Evolutionary conservation across 1,140 invertebrate genomes (phyloP), one percentile per base, ranked within the genome.

Genomic region (Adelges cooleyi): DNA sequence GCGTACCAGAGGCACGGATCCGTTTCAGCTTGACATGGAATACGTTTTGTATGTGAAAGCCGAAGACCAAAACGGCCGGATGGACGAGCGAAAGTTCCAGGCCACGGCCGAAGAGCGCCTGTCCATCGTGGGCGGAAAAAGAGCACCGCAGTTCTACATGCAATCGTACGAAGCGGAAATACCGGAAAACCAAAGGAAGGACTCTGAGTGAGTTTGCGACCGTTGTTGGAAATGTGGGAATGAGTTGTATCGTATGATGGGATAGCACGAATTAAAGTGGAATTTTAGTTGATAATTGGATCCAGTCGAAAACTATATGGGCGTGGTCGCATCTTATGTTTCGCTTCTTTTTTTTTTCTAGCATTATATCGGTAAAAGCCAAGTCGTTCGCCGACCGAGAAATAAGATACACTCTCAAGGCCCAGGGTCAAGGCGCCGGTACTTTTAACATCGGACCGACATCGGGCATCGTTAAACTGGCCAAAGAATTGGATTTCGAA

Each of bases 41-140:
- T 95, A 95, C 74, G 91, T 95, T 17, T 77, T 95, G 62, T 95
- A 95, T 73, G 92, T 95, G 13, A 94, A 94, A 77, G 92, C 92
- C 0, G 92, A 95, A 79, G 92, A 95, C 80, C 91, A 91, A 75
- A 94, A 92, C 73, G 92, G 92, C 20, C 82, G 90, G 54, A 84
- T 92, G 11, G 90, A 92, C 71, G 90, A 94, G 70, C 81, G 87
- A 65, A 80, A 86, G 50, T 95, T 86, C 75, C 92, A 94, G 75
- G 90, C 89, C 1, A 95, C 92, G 20, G 85, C 86, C 5, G 92
- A 95, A 74, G 90, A 94, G 72, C 79, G 91, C 1, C 76, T 95
- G 8, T 93, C 90, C 18, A 95, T 95, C 72, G 90, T 95, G 18
- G 92, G 92, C 20, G 92, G 92, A 48, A 94, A 95, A 74, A 79